Evolutionary conservation across 23 tunicate species (phyloP).

Genomic region (Phallusia fumigata): DNA sequence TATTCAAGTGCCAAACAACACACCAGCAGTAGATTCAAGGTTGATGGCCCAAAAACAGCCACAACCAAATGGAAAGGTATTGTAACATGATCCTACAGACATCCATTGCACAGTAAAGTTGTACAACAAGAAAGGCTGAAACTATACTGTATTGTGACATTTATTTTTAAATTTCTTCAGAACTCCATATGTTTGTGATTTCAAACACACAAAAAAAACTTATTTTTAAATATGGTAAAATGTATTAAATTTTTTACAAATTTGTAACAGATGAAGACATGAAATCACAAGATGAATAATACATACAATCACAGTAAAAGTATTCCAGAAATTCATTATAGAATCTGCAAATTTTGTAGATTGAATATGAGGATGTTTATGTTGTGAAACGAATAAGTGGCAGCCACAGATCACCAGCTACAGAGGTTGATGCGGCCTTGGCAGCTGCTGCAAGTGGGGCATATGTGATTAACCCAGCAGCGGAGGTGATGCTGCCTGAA

Average conservation of each 20-base stretch:
- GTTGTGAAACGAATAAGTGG: slow-evolving; percentile 27
- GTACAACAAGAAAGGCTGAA: too few species aligned
- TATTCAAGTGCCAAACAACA: slow-evolving; percentile 54
- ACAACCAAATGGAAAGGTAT: slow-evolving; percentile 11
- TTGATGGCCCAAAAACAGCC: background rate
- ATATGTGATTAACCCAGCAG: slow-evolving; percentile 5
- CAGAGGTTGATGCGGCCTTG: slow-evolving; percentile 13
- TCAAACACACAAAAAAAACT: too few species aligned
- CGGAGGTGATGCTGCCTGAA: slow-evolving; percentile 6
- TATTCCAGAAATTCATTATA: background rate
- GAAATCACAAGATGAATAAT: too few species aligned
- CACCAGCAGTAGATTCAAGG: slow-evolving; percentile 69
- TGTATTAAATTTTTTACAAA: too few species aligned
- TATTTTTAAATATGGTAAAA: too few species aligned
- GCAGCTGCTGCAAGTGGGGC: slow-evolving; percentile 5
- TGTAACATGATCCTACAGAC: too few species aligned
- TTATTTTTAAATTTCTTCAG: too few species aligned
- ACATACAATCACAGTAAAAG: background rate
- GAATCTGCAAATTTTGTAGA: slow-evolving; percentile 1
- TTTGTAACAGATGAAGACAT: too few species aligned
- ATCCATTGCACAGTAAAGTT: too few species aligned
- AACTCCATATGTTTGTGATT: too few species aligned
- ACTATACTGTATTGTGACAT: too few species aligned
- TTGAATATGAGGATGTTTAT: slow-evolving; percentile 56
- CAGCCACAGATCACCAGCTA: slow-evolving; percentile 28